Percentiles rank a stretch among this genome's conserved stretches.
These are phyloP conservation scores for Calephelis perditalis DNA, from an alignment of 2,888 invertebrate species.

Conservation along the genomic window DNA sequence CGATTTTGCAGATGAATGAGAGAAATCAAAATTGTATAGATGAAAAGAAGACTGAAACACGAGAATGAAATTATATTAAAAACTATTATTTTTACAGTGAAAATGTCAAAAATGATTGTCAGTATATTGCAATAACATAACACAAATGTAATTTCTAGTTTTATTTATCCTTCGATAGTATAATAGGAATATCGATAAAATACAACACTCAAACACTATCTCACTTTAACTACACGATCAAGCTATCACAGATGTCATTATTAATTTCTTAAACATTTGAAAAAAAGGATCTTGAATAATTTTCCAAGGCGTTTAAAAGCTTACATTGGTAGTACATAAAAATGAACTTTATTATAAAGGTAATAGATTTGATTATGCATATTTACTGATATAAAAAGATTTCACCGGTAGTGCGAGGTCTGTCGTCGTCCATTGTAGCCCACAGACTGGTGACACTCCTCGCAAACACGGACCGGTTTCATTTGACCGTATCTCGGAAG, in stretches of 20 bases:
- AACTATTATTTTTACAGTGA: too few relatives aligned
- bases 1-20: too few relatives aligned
- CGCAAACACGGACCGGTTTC: constrained; percentile 96
- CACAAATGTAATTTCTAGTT: not conserved
- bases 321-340: constrained; percentile 12
- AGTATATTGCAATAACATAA: too few relatives aligned
- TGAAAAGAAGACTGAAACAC: too few relatives aligned
- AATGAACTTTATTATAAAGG: constrained; percentile 1
- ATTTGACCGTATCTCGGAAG: constrained; percentile 94
- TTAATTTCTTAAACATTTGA: not conserved
- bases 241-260: not conserved
- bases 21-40: too few relatives aligned
- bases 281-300: constrained; percentile 11
- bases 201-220: constrained; percentile 7
- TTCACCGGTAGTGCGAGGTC: constrained; percentile 41
- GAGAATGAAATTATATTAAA: too few relatives aligned
- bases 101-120: too few relatives aligned
- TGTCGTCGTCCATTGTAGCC: constrained; percentile 42
- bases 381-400: constrained; percentile 19
- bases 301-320: constrained; percentile 6
- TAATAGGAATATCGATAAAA: not conserved
- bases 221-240: not conserved
- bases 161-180: not conserved
- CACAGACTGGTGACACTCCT: constrained; percentile 83
- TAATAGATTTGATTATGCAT: constrained; percentile 12